Percentiles rank a stretch among this genome's conserved stretches.
Evolutionary conservation across 2,888 invertebrate species (phyloP).

Genomic region (Calephelis perditalis): DNA sequence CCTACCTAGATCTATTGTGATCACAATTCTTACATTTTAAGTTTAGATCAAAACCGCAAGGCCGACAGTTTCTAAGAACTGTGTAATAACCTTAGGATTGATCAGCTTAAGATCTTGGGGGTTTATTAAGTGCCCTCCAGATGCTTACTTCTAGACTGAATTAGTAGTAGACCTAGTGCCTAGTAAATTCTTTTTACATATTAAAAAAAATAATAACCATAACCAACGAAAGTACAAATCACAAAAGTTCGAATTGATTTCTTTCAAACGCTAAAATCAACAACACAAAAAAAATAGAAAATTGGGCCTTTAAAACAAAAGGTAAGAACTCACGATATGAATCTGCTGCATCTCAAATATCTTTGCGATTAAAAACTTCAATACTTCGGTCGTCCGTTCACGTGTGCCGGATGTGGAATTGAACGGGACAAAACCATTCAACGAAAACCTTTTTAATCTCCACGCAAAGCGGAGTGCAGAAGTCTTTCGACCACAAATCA

Average conservation of each 20-base stretch:
- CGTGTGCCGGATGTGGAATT: constrained; percentile 67
- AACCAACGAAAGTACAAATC: no score
- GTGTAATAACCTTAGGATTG: no score
- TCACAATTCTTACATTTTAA: no score
- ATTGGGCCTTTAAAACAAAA: constrained; percentile 31
- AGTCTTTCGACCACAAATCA: background rate
- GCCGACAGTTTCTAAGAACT: no score
- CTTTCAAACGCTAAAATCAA: constrained; percentile 19
- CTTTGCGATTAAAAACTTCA: constrained; percentile 44
- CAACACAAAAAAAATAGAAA: constrained; percentile 26
- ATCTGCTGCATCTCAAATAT: constrained; percentile 27
- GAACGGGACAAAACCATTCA: constrained; percentile 59
- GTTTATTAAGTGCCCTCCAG: no score
- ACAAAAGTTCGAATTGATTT: constrained; percentile 7
- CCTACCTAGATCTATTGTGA: no score
- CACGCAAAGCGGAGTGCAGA: constrained; percentile 48
- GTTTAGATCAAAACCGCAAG: no score
- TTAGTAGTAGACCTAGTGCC: no score
- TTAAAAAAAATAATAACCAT: no score
- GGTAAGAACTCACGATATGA: constrained; percentile 32
- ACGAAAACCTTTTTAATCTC: constrained; percentile 51
- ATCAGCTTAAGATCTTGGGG: no score
- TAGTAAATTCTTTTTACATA: no score
- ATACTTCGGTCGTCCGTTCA: constrained; percentile 49
- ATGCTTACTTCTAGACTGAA: no score